Percentiles rank a stretch among this genome's conserved stretches.
These are phyloP conservation scores for Platycnemis pennipes DNA, from an alignment of 2,888 invertebrate species.

Conservation along the genomic window DNA sequence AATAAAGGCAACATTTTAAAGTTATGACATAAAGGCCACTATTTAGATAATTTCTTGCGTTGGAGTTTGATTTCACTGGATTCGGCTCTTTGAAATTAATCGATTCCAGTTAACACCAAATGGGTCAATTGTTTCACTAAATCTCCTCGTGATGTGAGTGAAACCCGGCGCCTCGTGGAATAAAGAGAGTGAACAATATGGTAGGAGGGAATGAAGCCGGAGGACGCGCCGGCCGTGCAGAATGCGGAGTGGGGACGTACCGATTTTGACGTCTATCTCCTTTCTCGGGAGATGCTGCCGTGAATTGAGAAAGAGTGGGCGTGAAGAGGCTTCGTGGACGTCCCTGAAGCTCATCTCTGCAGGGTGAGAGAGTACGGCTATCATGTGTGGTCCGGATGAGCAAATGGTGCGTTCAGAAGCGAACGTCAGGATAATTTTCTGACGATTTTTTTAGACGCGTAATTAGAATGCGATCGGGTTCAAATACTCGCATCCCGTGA, in stretches of 20 bases:
- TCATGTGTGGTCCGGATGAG: constrained; percentile 26
- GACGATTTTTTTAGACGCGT: constrained; percentile 21
- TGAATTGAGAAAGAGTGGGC: not conserved
- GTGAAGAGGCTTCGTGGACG: not conserved
- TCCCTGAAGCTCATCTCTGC: not conserved
- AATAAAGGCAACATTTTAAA: too few species aligned
- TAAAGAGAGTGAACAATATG: too few species aligned
- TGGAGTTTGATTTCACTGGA: too few species aligned
- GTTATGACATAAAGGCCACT: too few species aligned
- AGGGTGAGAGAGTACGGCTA: not conserved
- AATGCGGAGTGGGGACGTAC: not conserved
- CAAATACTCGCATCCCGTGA: not conserved
- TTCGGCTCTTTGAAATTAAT: too few species aligned
- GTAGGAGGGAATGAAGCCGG: not conserved
- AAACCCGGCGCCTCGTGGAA: too few species aligned
- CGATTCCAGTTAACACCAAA: too few species aligned
- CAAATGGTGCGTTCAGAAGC: constrained; percentile 26
- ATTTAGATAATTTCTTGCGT: too few species aligned
- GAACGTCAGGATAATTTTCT: constrained; percentile 7
- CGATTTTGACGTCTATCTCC: not conserved
- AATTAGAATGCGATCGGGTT: constrained; percentile 32
- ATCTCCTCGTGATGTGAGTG: too few species aligned
- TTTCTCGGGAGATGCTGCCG: not conserved
- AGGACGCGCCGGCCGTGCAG: not conserved
- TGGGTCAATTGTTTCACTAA: too few species aligned